phyloP scores from a whole-genome alignment of 2,797 vertebrate species.

The Ataeniobius toweri region DNA sequence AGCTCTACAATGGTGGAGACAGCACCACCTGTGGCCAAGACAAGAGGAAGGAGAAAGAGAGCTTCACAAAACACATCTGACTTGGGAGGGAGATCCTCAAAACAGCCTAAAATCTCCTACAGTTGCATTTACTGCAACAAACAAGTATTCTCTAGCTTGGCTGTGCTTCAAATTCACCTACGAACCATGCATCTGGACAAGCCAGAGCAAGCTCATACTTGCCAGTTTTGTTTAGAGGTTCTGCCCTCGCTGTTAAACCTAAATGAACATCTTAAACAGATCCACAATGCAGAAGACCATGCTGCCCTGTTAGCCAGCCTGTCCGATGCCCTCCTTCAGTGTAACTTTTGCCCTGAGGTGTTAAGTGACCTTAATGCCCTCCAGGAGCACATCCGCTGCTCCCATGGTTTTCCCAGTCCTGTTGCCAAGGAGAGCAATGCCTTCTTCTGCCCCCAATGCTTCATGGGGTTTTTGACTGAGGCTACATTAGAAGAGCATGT shows the following conservation, averaged over 20 bases:
- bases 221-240: constrained; percentile 97
- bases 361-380: constrained; percentile 94
- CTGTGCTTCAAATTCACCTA: constrained; percentile 95
- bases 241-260: constrained; percentile 96
- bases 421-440: constrained; percentile 97
- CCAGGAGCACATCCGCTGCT: constrained; percentile 97
- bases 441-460: constrained; percentile 98
- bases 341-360: constrained; percentile 98
- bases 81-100: constrained; percentile 86
- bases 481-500: constrained; percentile 96
- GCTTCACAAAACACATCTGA: constrained; percentile 89
- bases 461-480: constrained; percentile 99
- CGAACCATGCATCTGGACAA: constrained; percentile 98
- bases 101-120: constrained; percentile 94
- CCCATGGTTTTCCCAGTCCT: constrained; percentile 94
- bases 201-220: constrained; percentile 97
- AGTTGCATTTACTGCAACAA: constrained; percentile 99
- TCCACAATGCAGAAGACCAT: constrained; percentile 92
- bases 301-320: constrained; percentile 86
- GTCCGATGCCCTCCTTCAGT: constrained; percentile 93
- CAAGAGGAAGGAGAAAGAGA: constrained; percentile 90
- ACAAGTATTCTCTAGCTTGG: constrained; percentile 95
- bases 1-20: constrained; percentile 96
- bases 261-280: constrained; percentile 97
- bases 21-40: constrained; percentile 89